These are phyloP conservation scores for Agapostemon virescens DNA, from an alignment of 2,888 invertebrate species.

Conservation along the genomic window DNA sequence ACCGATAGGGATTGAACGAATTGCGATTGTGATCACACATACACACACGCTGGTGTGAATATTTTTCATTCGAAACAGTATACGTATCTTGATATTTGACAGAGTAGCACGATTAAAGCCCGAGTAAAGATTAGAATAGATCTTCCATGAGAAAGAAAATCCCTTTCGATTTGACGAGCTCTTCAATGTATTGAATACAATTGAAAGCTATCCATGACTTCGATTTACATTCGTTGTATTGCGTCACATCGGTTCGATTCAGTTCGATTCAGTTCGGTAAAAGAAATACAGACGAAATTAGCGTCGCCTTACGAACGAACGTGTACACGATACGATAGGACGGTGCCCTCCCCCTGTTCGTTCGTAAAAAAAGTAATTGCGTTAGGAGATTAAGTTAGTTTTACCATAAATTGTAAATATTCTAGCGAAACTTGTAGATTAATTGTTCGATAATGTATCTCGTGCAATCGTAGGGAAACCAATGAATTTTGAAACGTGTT, in stretches of 20 bases:
- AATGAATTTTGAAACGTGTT: neutral
- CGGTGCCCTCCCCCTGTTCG: slow-evolving; percentile 8
- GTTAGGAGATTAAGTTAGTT: slow-evolving; percentile 1
- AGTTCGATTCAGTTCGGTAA: neutral
- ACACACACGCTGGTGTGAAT: neutral
- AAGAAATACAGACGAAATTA: slow-evolving; percentile 3
- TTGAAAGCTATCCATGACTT: slow-evolving; percentile 34
- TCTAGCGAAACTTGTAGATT: slow-evolving; percentile 1
- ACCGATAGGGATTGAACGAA: slow-evolving; percentile 16
- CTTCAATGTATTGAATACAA: neutral
- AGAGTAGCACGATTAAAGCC: no score
- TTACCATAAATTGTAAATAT: slow-evolving; percentile 26
- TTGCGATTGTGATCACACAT: neutral
- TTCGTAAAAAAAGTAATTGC: neutral
- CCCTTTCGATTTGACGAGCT: slow-evolving; percentile 5
- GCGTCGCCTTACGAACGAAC: neutral
- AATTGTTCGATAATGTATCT: slow-evolving; percentile 15
- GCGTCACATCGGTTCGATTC: neutral
- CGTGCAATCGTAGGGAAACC: slow-evolving; percentile 39
- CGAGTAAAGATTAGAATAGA: neutral
- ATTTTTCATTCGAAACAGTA: neutral
- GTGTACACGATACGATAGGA: slow-evolving; percentile 4
- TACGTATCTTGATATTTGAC: neutral
- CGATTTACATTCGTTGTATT: neutral
- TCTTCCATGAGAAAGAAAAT: neutral